These are phyloP conservation scores for Athalia circularis DNA, from an alignment of 2,888 invertebrate genomes.

Conservation along the genomic window DNA sequence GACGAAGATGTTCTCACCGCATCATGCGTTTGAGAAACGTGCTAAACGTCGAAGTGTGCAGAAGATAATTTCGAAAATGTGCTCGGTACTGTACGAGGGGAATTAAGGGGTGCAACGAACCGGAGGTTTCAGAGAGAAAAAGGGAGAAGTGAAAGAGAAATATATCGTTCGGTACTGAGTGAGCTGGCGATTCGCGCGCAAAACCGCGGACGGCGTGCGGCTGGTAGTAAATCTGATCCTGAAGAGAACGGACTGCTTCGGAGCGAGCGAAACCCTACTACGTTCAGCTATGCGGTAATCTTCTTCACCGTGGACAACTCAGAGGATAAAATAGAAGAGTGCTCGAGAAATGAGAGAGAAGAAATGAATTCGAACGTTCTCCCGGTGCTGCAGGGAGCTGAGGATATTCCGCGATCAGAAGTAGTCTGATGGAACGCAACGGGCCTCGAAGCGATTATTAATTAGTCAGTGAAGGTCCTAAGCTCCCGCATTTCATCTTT, in stretches of 20 bases:
- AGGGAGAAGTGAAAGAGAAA: neutral
- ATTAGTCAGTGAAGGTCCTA: conserved; percentile 24
- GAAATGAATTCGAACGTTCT: conserved; percentile 9
- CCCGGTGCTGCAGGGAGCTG: neutral
- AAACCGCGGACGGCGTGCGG: conserved; percentile 43
- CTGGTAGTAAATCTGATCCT: conserved; percentile 44
- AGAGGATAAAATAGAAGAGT: neutral
- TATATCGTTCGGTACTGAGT: neutral
- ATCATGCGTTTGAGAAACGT: conserved; percentile 14
- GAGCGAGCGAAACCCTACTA: conserved; percentile 36
- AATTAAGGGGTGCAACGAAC: neutral
- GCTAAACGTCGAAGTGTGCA: neutral
- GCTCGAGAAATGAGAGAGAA: conserved; percentile 4
- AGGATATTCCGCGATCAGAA: conserved; percentile 1
- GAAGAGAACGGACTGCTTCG: neutral
- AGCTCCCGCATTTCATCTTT: conserved; percentile 18
- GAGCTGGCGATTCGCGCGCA: conserved; percentile 35
- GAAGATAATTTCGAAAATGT: neutral
- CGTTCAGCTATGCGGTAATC: conserved; percentile 44
- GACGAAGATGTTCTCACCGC: conserved; percentile 22
- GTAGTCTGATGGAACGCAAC: conserved; percentile 1
- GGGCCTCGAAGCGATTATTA: conserved; percentile 22
- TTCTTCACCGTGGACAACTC: conserved; percentile 5
- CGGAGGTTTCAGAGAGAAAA: neutral
- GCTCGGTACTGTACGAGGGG: neutral